Conservation (phyloP, 2,113 vertebrate genomes). For the Nannobrachium achirus region DNA sequence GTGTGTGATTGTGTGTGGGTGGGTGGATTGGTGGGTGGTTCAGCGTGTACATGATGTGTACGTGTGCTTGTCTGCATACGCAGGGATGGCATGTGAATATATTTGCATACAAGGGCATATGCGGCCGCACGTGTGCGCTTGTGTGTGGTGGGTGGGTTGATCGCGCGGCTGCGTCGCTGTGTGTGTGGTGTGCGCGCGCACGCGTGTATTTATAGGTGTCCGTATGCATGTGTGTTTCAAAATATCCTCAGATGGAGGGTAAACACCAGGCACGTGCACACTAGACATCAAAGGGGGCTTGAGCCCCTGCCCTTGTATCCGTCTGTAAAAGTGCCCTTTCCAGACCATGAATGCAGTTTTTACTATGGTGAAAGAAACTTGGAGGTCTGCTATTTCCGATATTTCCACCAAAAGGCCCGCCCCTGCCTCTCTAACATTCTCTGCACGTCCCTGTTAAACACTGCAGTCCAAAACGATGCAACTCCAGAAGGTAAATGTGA, state of each 20-base stretch:
- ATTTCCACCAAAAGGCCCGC: no score
- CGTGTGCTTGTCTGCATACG: constrained; percentile 57
- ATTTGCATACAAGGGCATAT: constrained; percentile 59
- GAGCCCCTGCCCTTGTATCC: no score
- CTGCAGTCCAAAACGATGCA: constrained; percentile 37
- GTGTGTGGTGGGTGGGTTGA: constrained; percentile 3
- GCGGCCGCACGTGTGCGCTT: constrained; percentile 35
- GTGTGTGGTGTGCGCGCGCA: no score
- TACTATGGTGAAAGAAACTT: no score
- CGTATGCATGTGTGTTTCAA: constrained; percentile 10
- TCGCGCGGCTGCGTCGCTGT: no score
- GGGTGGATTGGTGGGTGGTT: constrained; percentile 9
- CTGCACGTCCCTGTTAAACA: no score
- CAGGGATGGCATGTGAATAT: constrained; percentile 48
- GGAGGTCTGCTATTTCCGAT: no score
- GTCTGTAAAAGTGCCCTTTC: no score
- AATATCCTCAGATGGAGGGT: constrained; percentile 21
- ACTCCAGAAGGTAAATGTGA: constrained; percentile 42
- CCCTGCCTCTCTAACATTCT: no score
- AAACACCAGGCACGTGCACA: no score
- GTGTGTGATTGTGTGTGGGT: constrained; percentile 18
- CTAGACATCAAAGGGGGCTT: no score
- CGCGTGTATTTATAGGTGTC: background rate
- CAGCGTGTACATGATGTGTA: constrained; percentile 26
- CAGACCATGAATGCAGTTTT: no score